phyloP scores from a whole-genome alignment of 2,797 vertebrate genomes.

The Threskiornis aethiopicus region DNA sequence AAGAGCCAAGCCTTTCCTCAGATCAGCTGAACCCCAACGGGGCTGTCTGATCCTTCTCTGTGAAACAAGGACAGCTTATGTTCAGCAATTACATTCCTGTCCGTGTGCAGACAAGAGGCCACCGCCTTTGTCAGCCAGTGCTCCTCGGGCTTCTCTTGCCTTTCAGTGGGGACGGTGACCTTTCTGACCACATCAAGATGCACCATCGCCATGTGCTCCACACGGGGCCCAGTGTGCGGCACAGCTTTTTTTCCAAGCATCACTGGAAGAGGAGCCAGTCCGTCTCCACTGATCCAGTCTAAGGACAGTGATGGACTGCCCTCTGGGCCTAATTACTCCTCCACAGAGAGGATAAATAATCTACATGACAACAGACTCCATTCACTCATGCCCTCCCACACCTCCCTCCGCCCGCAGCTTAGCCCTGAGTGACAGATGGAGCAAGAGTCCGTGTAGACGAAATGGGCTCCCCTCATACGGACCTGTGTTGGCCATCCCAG shows the following conservation, averaged over 20 bases:
- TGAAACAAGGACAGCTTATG: constrained; percentile 64
- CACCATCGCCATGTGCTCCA: constrained; percentile 35
- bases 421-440: constrained; percentile 18
- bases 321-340: constrained; percentile 56
- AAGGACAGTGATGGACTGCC: constrained; percentile 62
- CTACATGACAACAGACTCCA: constrained; percentile 56
- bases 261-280: constrained; percentile 15
- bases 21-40: constrained; percentile 28
- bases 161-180: constrained; percentile 30
- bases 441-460: background rate
- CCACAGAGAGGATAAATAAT: constrained; percentile 54
- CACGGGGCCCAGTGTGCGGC: background rate
- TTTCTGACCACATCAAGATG: constrained; percentile 64
- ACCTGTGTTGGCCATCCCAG: background rate
- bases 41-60: constrained; percentile 46
- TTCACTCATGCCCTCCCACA: constrained; percentile 45
- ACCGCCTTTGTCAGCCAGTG: constrained; percentile 42
- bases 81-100: constrained; percentile 66
- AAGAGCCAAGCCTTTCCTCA: constrained; percentile 9
- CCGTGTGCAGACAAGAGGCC: constrained; percentile 23
- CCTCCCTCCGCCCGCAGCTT: background rate
- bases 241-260: background rate
- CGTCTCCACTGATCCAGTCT: background rate
- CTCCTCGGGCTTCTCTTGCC: constrained; percentile 19
- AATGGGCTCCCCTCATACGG: background rate